A percentile compares a stretch with the other conserved stretches of the same genome.
phyloP scores from a whole-genome alignment of 2,113 vertebrate genomes.

The Serilophus lunatus region DNA sequence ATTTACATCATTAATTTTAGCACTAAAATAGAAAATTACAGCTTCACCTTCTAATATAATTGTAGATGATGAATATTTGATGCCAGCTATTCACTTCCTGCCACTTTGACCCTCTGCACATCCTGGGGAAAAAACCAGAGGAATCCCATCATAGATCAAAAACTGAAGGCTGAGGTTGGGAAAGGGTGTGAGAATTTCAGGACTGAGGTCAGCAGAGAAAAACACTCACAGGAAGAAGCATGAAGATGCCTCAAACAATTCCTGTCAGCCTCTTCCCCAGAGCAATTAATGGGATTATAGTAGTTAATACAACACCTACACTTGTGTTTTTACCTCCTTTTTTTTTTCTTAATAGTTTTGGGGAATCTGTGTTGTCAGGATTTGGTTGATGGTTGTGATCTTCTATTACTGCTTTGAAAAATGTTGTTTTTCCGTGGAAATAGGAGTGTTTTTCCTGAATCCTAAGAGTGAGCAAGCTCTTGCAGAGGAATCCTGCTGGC shows the following conservation, averaged over 20 bases:
- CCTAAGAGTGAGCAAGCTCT: not conserved
- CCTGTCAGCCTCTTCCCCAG: not conserved
- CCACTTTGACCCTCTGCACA: not conserved
- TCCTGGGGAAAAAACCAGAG: conserved; percentile 37
- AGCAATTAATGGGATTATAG: not conserved
- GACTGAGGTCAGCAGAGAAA: not conserved
- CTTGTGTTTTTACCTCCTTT: not conserved
- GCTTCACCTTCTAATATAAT: not conserved
- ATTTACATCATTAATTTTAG: not conserved
- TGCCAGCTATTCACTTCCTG: not conserved
- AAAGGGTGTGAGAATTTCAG: conserved; percentile 26
- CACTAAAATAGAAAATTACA: not conserved
- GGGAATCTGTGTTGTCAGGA: not conserved
- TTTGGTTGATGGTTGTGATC: not conserved
- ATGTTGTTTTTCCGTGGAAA: not conserved
- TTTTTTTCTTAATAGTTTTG: not conserved
- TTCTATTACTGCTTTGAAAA: not conserved
- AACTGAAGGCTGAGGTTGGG: conserved; percentile 3
- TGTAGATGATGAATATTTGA: not conserved
- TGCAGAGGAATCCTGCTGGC: not conserved
- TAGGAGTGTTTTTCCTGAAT: not conserved
- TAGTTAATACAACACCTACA: not conserved
- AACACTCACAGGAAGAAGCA: conserved; percentile 29
- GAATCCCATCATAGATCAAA: not conserved
- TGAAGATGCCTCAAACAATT: not conserved